These are phyloP conservation scores for Pemphigus obesinymphae DNA, from an alignment of 1,140 invertebrate genomes.

Conservation along the genomic window DNA sequence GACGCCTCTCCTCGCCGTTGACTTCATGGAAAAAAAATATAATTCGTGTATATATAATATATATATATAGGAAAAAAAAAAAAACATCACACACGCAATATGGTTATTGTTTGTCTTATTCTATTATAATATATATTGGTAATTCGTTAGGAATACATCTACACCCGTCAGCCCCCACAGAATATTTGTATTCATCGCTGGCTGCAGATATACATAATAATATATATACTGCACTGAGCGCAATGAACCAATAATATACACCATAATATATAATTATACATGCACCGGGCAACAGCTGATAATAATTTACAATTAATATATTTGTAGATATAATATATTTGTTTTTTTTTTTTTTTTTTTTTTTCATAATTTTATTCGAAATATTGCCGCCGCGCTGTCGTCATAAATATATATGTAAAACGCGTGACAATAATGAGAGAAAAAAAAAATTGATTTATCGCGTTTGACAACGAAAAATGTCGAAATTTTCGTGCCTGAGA, in stretches of 20 bases:
- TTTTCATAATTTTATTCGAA: neutral
- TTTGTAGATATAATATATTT: too few species aligned
- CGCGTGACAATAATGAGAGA: neutral
- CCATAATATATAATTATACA: neutral
- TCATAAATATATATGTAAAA: neutral
- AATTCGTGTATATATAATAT: neutral
- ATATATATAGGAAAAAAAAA: neutral
- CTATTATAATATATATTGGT: neutral
- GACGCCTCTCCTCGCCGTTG: neutral
- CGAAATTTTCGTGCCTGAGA: neutral
- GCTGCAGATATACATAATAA: neutral
- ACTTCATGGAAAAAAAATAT: neutral
- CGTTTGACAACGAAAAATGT: neutral
- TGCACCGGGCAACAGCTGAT: slow-evolving; percentile 4
- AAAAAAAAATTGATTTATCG: neutral
- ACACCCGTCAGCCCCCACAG: neutral
- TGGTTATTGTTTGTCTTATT: slow-evolving; percentile 19
- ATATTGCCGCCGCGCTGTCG: neutral
- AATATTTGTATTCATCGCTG: slow-evolving; percentile 15
- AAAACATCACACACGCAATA: neutral
- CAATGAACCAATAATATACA: neutral
- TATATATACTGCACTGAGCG: neutral
- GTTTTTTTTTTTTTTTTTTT: too few species aligned
- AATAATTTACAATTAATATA: too few species aligned
- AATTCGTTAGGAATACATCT: neutral